Evolutionary conservation across 2,888 invertebrate genomes (phyloP), one percentile per base, ranked within the genome.

Genomic region (Tetrapedia diversipes): DNA sequence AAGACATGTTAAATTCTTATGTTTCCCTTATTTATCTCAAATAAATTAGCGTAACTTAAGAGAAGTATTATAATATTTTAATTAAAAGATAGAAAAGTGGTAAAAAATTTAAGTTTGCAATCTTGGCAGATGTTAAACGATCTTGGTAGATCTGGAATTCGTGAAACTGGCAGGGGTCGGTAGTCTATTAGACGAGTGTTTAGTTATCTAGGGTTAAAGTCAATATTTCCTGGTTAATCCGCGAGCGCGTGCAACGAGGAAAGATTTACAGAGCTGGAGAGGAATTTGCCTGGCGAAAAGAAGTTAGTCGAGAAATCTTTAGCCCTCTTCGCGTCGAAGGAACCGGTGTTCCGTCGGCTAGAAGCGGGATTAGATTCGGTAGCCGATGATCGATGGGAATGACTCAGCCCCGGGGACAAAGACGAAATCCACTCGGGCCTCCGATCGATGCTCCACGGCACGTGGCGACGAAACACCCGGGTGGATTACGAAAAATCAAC

Each of bases 301-400:
- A 75, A 79, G 78, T 71, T 78, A 81, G 76, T 81, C 68, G 76
- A 59, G 65, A 81, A 79, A 81, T 76, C 49, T 59, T 16, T 22
- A 43, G 11, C 19, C 51, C 37, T 24, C 10, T 4, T 19, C 14
- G 34, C 19, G 41, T n/a, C n/a, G 24, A 22, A 45, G 57, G 43
- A 61, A 27, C 39, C 75, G 78, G 41, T 27, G 27, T 51, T 43
- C 24, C 49, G 61, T 47, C 29, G n/a, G 11, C 16, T 22, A 14
- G 37, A 53, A 70, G 37, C 37, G 65, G 75, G 51, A 73, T 73
- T 82, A 77, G 77, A 81, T 82, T 82, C 57, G 64, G 32, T 45
- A 37, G 59, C 32, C 43, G 77, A 81, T 82, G 82, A 82, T 79
- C 81, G 82, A 82, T 82, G 77, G 49, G 67, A 41, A 49, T 66